phyloP scores from a whole-genome alignment of 1,140 invertebrate species.

The Aphelinus certus region DNA sequence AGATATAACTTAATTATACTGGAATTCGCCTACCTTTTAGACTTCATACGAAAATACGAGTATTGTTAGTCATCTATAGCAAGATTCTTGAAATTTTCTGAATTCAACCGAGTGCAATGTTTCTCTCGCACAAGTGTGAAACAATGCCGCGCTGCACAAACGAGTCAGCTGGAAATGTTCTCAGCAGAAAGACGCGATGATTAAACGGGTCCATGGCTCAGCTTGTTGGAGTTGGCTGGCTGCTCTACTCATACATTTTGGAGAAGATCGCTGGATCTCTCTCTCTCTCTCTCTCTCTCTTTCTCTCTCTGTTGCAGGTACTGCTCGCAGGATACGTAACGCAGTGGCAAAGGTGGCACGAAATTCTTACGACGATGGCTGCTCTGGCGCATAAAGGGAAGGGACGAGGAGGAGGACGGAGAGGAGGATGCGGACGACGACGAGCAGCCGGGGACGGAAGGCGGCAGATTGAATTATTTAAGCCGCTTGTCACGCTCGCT shows the following conservation, averaged over 20 bases:
- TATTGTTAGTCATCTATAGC: too few species aligned
- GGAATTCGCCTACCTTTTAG: too few species aligned
- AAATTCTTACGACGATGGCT: constrained; percentile 36
- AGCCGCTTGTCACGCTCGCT: constrained; percentile 7
- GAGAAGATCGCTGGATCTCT: constrained; percentile 31
- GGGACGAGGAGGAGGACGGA: background rate
- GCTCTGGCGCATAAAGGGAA: constrained; percentile 8
- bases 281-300: constrained; percentile 3
- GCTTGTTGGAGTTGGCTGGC: background rate
- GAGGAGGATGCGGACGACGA: background rate
- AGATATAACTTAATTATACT: too few species aligned
- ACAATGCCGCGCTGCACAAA: too few species aligned
- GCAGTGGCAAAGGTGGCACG: constrained; percentile 5
- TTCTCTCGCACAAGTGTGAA: too few species aligned
- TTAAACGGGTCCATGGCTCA: too few species aligned
- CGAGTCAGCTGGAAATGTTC: too few species aligned
- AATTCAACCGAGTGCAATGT: too few species aligned
- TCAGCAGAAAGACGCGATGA: too few species aligned
- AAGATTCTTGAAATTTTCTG: too few species aligned
- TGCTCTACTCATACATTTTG: constrained; percentile 45
- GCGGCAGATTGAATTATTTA: constrained; percentile 46
- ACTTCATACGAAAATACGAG: too few species aligned
- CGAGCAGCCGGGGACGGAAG: constrained; percentile 16
- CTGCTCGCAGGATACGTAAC: constrained; percentile 32
- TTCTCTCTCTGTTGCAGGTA: constrained; percentile 24